Percentiles rank a stretch among this genome's conserved stretches.
These are phyloP conservation scores for Lissocephala sabroskyi DNA, from an alignment of 2,888 invertebrate genomes.

Conservation along the genomic window DNA sequence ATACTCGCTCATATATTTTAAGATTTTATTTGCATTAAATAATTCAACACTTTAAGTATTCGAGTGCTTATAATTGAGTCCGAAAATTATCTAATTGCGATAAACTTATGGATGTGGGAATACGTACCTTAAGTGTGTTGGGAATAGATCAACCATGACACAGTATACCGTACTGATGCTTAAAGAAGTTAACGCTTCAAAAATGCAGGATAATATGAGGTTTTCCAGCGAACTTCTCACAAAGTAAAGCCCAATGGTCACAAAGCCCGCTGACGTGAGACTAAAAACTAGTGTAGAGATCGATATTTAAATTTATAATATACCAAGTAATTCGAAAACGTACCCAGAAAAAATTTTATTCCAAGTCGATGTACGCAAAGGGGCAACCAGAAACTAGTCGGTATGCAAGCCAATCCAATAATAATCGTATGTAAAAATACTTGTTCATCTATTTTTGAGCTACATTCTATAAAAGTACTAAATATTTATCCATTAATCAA, in stretches of 20 bases:
- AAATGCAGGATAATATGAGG: slow-evolving; percentile 83
- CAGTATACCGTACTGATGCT: slow-evolving; percentile 87
- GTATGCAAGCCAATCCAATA: slow-evolving; percentile 85
- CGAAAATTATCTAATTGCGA: too few relatives aligned
- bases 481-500: too few relatives aligned
- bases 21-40: too few relatives aligned
- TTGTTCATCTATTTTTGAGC: slow-evolving; percentile 77
- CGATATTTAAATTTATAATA: background rate
- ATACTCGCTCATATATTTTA: too few relatives aligned
- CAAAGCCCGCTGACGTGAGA: slow-evolving; percentile 80
- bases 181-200: slow-evolving; percentile 85
- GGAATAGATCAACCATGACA: slow-evolving; percentile 86
- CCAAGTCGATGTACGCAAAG: slow-evolving; percentile 85
- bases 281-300: slow-evolving; percentile 81
- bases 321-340: background rate
- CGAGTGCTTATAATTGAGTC: too few relatives aligned
- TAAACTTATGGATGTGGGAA: background rate
- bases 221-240: slow-evolving; percentile 82
- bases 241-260: slow-evolving; percentile 83
- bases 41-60: too few relatives aligned
- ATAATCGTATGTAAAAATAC: slow-evolving; percentile 85
- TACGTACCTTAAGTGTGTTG: slow-evolving; percentile 83
- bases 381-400: slow-evolving; percentile 84
- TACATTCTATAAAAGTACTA: slow-evolving; percentile 71
- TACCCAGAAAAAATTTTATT: slow-evolving; percentile 86